Percentiles rank a stretch among this genome's conserved stretches.
phyloP scores from a whole-genome alignment of 1,140 invertebrate genomes.

The Drosophila auraria region DNA sequence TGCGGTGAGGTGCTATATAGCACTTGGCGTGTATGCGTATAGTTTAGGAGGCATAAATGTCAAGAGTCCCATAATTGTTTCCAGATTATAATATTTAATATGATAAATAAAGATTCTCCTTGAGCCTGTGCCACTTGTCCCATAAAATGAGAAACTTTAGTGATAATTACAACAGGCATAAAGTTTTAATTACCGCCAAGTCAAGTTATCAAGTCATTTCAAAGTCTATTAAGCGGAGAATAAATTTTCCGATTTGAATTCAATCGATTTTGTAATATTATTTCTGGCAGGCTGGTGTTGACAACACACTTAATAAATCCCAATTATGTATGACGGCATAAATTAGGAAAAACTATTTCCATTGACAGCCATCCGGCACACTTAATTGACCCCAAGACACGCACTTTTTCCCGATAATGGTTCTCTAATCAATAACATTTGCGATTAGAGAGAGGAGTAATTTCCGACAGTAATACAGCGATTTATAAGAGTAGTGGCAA shows the following conservation, averaged over 20 bases:
- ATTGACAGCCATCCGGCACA: constrained; percentile 47
- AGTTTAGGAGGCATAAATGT: constrained; percentile 1
- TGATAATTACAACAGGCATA: constrained; percentile 27
- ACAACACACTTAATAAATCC: constrained; percentile 70
- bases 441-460: background rate
- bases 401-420: constrained; percentile 27
- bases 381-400: constrained; percentile 65
- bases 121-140: background rate
- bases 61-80: constrained; percentile 13
- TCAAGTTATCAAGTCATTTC: constrained; percentile 54
- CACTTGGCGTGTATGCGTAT: background rate
- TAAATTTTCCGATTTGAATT: constrained; percentile 27
- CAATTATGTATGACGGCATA: constrained; percentile 69
- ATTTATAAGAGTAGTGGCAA: constrained; percentile 16
- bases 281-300: constrained; percentile 50
- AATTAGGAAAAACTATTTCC: constrained; percentile 48
- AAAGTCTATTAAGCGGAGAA: constrained; percentile 48
- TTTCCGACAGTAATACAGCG: constrained; percentile 20
- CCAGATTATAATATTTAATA: background rate
- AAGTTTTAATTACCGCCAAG: constrained; percentile 52
- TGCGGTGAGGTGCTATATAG: constrained; percentile 53
- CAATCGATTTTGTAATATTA: constrained; percentile 49
- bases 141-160: constrained; percentile 34
- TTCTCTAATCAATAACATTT: constrained; percentile 20
- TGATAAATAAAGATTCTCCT: constrained; percentile 2